Conservation (phyloP, 2,113 vertebrate species). For the Chionis minor region DNA sequence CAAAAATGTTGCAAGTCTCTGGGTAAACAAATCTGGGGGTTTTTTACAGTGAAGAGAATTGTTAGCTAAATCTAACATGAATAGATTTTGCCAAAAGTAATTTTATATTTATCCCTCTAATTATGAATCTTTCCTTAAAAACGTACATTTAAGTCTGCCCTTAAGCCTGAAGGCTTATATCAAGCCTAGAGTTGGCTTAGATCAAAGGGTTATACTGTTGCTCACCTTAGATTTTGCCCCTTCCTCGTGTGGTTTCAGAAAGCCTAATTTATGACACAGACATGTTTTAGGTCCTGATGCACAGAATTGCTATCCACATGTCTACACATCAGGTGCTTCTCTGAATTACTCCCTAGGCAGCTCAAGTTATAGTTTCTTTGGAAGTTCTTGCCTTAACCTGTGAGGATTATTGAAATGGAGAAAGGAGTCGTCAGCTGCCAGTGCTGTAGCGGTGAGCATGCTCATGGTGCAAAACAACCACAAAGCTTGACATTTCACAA, state of each 20-base stretch:
- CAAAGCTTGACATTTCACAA: background rate
- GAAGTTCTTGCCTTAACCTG: background rate
- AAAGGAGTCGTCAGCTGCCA: background rate
- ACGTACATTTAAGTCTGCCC: background rate
- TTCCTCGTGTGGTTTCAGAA: background rate
- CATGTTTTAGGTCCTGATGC: background rate
- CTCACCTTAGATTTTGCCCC: background rate
- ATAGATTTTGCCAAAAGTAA: background rate
- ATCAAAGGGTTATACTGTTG: background rate
- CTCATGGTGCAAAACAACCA: background rate
- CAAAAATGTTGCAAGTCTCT: background rate
- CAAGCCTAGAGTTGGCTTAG: background rate
- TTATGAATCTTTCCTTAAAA: background rate
- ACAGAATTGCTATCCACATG: background rate
- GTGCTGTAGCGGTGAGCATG: background rate
- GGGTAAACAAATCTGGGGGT: background rate
- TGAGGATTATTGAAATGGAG: background rate
- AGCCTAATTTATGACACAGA: background rate
- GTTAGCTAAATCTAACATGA: background rate
- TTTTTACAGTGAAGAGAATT: background rate
- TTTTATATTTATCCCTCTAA: background rate
- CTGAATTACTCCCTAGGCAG: background rate
- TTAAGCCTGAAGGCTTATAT: background rate
- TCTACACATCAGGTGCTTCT: rapidly evolving
- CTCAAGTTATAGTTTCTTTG: background rate